Percentiles rank a stretch among this genome's conserved stretches.
These are phyloP conservation scores for Sclerurus mexicanus DNA, from an alignment of 2,113 vertebrate species.

Conservation along the genomic window DNA sequence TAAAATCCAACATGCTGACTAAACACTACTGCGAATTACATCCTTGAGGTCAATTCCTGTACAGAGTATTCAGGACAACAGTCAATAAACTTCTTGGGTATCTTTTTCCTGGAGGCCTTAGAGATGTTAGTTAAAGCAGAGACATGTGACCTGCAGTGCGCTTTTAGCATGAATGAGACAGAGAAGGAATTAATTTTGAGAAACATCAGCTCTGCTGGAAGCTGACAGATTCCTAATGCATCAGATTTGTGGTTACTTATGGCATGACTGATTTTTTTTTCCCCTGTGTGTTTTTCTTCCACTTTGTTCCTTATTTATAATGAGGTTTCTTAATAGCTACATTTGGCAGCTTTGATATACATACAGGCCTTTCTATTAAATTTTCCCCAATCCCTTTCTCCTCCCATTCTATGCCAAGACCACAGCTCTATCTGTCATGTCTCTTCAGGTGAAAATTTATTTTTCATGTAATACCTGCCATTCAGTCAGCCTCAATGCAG, in stretches of 20 bases:
- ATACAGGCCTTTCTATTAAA: not conserved
- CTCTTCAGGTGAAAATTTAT: not conserved
- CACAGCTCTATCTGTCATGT: not conserved
- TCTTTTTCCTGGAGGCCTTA: not conserved
- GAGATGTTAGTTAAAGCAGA: not conserved
- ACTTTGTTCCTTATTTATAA: not conserved
- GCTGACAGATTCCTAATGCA: not conserved
- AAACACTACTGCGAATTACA: not conserved
- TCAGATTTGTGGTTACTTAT: not conserved
- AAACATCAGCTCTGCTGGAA: not conserved
- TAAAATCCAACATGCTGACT: not conserved
- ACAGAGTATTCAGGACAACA: not conserved
- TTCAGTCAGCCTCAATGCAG: not conserved
- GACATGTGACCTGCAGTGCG: not conserved
- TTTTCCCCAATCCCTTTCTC: not conserved
- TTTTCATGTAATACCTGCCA: not conserved
- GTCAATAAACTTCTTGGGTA: not conserved
- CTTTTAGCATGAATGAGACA: not conserved
- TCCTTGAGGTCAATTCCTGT: not conserved
- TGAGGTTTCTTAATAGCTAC: not conserved
- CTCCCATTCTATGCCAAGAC: not conserved
- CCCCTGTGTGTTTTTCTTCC: not conserved
- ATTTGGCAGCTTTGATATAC: not conserved
- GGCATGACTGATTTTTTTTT: not conserved
- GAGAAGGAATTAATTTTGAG: not conserved